Conservation (phyloP, 2,888 invertebrate species). For the Spodoptera littoralis region DNA sequence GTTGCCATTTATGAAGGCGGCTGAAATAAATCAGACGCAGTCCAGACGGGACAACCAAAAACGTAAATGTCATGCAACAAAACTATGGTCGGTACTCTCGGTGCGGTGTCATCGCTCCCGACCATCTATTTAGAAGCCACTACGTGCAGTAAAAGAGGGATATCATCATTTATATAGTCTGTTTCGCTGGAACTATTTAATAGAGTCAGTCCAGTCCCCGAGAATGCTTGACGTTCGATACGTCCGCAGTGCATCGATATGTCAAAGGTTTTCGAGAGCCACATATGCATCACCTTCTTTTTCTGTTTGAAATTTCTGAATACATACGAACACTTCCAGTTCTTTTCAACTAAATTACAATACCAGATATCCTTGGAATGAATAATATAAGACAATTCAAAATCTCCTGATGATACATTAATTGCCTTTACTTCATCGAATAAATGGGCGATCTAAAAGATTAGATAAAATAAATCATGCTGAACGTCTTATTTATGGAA, state of each 20-base stretch:
- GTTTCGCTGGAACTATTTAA: constrained; percentile 45
- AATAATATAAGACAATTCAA: constrained; percentile 12
- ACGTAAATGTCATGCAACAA: constrained; percentile 84
- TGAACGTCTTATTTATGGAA: constrained; percentile 27
- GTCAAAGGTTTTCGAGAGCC: constrained; percentile 23
- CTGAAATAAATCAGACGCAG: constrained; percentile 77
- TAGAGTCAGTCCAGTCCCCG: constrained; percentile 29
- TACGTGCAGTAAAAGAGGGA: constrained; percentile 54
- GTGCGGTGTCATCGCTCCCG: constrained; percentile 73
- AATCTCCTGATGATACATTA: constrained; percentile 12
- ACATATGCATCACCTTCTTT: neutral
- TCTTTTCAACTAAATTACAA: neutral
- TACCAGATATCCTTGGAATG: neutral
- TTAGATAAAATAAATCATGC: constrained; percentile 38
- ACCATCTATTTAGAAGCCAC: constrained; percentile 58
- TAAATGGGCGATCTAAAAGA: constrained; percentile 18
- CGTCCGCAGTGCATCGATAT: constrained; percentile 9
- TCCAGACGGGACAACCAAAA: constrained; percentile 77
- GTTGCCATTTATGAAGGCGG: constrained; percentile 60
- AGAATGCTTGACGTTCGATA: constrained; percentile 40
- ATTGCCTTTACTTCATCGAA: constrained; percentile 3
- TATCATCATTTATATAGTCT: constrained; percentile 49
- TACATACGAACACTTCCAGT: neutral
- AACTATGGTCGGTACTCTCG: constrained; percentile 65
- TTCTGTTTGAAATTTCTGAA: neutral